Conservation (phyloP, 2,888 invertebrate genomes). For the Eilema sororculum region DNA sequence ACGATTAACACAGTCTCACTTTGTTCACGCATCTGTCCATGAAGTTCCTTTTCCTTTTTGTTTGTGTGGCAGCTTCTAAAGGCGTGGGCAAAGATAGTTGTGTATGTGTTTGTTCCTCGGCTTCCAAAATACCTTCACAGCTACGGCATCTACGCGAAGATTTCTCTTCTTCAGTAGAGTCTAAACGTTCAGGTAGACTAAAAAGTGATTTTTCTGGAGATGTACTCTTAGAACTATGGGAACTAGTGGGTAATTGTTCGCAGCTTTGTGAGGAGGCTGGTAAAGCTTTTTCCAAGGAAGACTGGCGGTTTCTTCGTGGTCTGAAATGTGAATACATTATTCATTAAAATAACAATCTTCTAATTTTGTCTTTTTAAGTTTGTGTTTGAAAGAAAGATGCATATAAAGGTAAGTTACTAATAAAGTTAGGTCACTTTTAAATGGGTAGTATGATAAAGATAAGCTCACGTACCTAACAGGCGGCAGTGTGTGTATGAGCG, state of each 20-base stretch:
- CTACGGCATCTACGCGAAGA: conserved; percentile 85
- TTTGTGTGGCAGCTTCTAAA: conserved; percentile 86
- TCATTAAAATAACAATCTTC: neutral
- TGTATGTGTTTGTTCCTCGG: conserved; percentile 83
- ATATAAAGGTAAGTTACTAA: neutral
- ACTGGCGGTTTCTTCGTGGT: conserved; percentile 81
- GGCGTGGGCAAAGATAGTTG: conserved; percentile 87
- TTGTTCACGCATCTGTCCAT: conserved; percentile 95
- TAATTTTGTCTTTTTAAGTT: no score
- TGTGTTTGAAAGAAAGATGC: no score
- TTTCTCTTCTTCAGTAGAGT: conserved; percentile 70
- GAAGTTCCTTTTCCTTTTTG: conserved; percentile 92
- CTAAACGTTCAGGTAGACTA: conserved; percentile 79
- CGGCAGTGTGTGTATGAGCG: conserved; percentile 87
- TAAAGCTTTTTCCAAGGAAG: conserved; percentile 77
- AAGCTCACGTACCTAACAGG: conserved; percentile 68
- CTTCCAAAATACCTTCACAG: conserved; percentile 88
- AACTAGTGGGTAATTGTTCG: conserved; percentile 79
- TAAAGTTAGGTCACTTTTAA: neutral
- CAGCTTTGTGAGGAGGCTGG: conserved; percentile 77
- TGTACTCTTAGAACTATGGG: conserved; percentile 76
- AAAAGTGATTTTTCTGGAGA: conserved; percentile 80
- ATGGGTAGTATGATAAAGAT: neutral
- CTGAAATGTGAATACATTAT: conserved; percentile 60
- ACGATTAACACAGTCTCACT: conserved; percentile 91